Evolutionary conservation across 1,140 invertebrate genomes (phyloP).

Genomic region (Coptotermes formosanus): DNA sequence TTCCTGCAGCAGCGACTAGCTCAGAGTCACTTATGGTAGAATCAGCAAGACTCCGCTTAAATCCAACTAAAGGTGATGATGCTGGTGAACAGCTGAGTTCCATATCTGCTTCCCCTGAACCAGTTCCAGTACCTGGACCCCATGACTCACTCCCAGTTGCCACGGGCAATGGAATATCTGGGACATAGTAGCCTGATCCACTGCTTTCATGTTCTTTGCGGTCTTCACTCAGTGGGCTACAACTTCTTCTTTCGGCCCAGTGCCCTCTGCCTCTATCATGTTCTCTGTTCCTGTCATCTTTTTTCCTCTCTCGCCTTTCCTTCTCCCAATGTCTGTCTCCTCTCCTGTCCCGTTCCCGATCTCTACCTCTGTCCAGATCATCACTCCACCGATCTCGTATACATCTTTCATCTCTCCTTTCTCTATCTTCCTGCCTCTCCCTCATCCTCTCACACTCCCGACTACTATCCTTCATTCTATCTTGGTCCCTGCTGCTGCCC

Average conservation of each 20-base stretch:
- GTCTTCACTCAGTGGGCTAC: background rate
- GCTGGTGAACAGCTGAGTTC: slow-evolving; percentile 30
- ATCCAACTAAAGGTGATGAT: slow-evolving; percentile 39
- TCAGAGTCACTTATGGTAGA: slow-evolving; percentile 54
- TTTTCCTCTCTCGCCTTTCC: slow-evolving; percentile 21
- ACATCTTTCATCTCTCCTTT: slow-evolving; percentile 11
- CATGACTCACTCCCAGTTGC: background rate
- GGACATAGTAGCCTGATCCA: background rate
- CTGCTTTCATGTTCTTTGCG: background rate
- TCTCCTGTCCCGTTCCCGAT: slow-evolving; percentile 16
- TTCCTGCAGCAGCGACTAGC: slow-evolving; percentile 40
- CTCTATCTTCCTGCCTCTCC: slow-evolving; percentile 22
- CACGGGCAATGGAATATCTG: slow-evolving; percentile 18
- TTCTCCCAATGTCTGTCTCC: slow-evolving; percentile 9
- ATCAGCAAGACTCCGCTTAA: slow-evolving; percentile 49
- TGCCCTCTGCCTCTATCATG: background rate
- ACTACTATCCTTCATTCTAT: background rate
- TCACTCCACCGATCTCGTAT: slow-evolving; percentile 23
- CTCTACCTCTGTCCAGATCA: slow-evolving; percentile 32
- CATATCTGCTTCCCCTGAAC: slow-evolving; percentile 23
- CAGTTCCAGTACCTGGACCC: background rate
- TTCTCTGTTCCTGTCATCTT: slow-evolving; percentile 20
- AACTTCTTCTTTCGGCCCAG: slow-evolving; percentile 5
- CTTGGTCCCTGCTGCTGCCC: background rate
- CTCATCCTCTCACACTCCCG: slow-evolving; percentile 27